Percentiles rank a stretch among this genome's conserved stretches.
Conservation (phyloP, 2,113 vertebrate genomes). For the Calyptomena viridis region DNA sequence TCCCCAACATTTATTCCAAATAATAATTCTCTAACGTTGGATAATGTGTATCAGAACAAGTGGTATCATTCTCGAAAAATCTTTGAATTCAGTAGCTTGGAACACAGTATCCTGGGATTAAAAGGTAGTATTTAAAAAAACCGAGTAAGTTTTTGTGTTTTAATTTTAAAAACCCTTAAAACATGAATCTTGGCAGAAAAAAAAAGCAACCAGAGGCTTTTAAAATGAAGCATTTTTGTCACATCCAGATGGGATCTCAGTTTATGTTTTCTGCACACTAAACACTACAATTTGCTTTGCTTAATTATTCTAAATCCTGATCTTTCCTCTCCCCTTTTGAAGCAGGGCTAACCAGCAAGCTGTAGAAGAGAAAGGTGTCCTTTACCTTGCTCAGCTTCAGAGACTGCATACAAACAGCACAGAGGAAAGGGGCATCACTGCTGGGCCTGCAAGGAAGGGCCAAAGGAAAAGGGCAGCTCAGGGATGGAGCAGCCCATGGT, state of each 20-base stretch:
- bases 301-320: not conserved
- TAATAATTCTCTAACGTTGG: too few species aligned
- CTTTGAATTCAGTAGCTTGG: not conserved
- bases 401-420: not conserved
- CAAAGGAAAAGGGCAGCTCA: not conserved
- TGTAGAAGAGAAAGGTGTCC: not conserved
- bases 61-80: not conserved
- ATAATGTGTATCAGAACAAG: not conserved
- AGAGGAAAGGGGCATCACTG: fast-evolving
- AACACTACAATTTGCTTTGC: not conserved
- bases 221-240: not conserved
- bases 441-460: not conserved
- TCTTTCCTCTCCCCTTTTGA: not conserved
- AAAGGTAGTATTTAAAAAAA: fast-evolving
- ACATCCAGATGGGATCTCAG: fast-evolving
- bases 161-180: not conserved
- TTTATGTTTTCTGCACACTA: too few species aligned
- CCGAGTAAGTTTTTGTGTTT: fast-evolving
- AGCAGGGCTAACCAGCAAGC: not conserved
- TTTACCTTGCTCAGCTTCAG: not conserved
- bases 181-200: not conserved
- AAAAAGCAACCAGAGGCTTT: not conserved
- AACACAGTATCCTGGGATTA: fast-evolving
- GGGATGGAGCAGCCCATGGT: fast-evolving
- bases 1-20: not conserved